Conservation (phyloP, 2,888 invertebrate species). For the Enchytraeus crypticus region DNA sequence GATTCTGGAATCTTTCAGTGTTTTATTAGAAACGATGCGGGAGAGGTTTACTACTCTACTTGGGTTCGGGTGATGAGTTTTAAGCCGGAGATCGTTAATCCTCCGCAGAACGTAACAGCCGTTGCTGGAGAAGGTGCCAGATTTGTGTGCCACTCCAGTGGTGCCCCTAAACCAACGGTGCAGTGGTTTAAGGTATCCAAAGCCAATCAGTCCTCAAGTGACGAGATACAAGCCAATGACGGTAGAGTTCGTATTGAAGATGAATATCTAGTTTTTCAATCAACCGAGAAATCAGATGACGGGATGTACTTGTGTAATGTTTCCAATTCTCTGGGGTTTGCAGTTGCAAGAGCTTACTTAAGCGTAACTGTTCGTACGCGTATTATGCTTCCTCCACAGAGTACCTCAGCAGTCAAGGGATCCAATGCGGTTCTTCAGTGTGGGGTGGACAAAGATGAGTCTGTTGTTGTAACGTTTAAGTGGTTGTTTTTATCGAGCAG, state of each 20-base stretch:
- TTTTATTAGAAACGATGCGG: constrained; percentile 79
- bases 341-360: constrained; percentile 71
- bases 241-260: constrained; percentile 75
- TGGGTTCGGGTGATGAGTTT: constrained; percentile 68
- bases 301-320: constrained; percentile 83
- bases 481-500: constrained; percentile 34
- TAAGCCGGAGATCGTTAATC: constrained; percentile 72
- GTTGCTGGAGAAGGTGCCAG: constrained; percentile 87
- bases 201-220: neutral
- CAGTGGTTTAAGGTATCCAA: constrained; percentile 64
- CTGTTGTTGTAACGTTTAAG: constrained; percentile 42
- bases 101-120: constrained; percentile 77
- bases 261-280: constrained; percentile 76
- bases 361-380: constrained; percentile 79
- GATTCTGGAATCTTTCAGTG: constrained; percentile 94
- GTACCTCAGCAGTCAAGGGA: constrained; percentile 78
- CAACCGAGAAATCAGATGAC: constrained; percentile 71
- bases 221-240: constrained; percentile 44
- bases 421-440: constrained; percentile 87
- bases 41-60: constrained; percentile 76
- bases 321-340: constrained; percentile 78
- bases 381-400: constrained; percentile 84
- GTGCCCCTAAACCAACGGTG: constrained; percentile 80
- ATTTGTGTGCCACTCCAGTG: constrained; percentile 76
- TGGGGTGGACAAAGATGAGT: constrained; percentile 82